Conservation (phyloP, 1,140 invertebrate genomes). For the Drosophila teissieri region DNA sequence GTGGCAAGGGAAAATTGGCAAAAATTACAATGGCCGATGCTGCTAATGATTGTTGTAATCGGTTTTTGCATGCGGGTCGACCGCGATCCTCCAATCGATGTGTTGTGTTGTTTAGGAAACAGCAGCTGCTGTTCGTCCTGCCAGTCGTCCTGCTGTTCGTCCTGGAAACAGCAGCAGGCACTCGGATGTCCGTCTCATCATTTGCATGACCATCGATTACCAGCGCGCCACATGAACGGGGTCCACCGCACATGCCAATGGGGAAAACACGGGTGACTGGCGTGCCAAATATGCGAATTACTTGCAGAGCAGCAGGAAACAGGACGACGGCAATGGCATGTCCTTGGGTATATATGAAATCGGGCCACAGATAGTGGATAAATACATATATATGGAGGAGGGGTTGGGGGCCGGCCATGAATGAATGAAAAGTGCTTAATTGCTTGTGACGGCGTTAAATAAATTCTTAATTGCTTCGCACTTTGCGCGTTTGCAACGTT, state of each 20-base stretch:
- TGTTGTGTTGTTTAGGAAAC: slow-evolving; percentile 69
- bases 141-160: background rate
- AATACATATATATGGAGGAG: background rate
- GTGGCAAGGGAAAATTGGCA: background rate
- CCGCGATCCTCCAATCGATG: slow-evolving; percentile 28
- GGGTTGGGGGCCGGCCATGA: slow-evolving; percentile 42
- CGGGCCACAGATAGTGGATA: slow-evolving; percentile 3
- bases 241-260: slow-evolving; percentile 36
- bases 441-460: slow-evolving; percentile 85
- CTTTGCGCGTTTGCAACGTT: slow-evolving; percentile 84
- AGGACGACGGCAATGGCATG: slow-evolving; percentile 20
- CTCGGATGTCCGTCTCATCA: slow-evolving; percentile 59
- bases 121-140: slow-evolving; percentile 20
- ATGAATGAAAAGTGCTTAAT: slow-evolving; percentile 84
- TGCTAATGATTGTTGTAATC: slow-evolving; percentile 74
- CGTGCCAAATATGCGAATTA: slow-evolving; percentile 81
- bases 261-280: slow-evolving; percentile 70
- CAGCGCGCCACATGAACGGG: slow-evolving; percentile 16
- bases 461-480: slow-evolving; percentile 85
- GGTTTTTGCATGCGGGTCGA: slow-evolving; percentile 54
- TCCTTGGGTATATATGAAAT: background rate
- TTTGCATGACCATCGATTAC: slow-evolving; percentile 76
- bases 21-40: slow-evolving; percentile 46
- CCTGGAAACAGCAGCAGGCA: background rate
- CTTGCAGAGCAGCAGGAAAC: slow-evolving; percentile 62